Evolutionary conservation across 2,797 vertebrate species (phyloP).

Genomic region (Scomberomorus guttatus): DNA sequence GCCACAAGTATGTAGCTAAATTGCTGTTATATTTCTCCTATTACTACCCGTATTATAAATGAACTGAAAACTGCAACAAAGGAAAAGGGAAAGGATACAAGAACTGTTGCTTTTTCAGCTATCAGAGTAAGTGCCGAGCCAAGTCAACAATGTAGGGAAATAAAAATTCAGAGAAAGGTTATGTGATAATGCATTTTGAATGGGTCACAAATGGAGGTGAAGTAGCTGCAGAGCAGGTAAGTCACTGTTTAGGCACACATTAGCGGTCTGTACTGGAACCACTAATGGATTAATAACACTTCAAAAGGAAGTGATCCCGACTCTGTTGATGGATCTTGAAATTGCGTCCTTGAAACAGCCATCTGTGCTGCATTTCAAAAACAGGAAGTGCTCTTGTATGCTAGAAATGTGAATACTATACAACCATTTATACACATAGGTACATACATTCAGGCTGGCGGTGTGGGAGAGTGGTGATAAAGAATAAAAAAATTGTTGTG

Average conservation of each 20-base stretch:
- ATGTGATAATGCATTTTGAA: neutral
- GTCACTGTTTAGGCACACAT: neutral
- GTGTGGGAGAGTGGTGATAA: neutral
- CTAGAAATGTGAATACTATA: neutral
- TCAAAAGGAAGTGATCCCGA: neutral
- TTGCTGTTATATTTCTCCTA: too few relatives aligned
- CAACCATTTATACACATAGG: neutral
- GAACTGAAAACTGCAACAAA: neutral
- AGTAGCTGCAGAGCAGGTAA: neutral
- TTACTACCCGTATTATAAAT: too few relatives aligned
- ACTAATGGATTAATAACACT: slow-evolving; percentile 17
- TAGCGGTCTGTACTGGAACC: neutral
- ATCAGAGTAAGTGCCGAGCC: too few relatives aligned
- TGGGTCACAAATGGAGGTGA: neutral
- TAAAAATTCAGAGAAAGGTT: neutral
- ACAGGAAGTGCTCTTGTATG: neutral
- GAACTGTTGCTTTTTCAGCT: too few relatives aligned
- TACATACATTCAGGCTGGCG: rapidly evolving
- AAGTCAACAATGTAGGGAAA: too few relatives aligned
- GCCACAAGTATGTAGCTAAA: too few relatives aligned
- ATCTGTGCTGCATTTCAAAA: neutral
- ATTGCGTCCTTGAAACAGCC: slow-evolving; percentile 5
- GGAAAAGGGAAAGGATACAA: neutral
- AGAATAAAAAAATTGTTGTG: neutral
- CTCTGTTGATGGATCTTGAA: neutral